Percentiles rank a stretch among this genome's conserved stretches.
phyloP scores from a whole-genome alignment of 2,888 invertebrate species.

The Coleophora deauratella region DNA sequence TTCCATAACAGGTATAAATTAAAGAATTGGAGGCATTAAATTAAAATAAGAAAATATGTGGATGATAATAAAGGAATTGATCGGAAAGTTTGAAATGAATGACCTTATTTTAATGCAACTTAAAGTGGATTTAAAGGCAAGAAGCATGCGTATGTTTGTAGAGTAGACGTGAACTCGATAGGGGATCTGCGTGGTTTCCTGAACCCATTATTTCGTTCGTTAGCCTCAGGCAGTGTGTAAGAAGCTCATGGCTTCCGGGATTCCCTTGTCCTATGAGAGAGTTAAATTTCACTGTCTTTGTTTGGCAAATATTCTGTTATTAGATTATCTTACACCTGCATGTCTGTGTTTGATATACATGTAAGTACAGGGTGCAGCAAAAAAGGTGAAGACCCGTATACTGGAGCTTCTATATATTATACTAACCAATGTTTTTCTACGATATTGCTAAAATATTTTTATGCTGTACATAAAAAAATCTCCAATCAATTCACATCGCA shows the following conservation, averaged over 20 bases:
- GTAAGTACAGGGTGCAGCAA: no score
- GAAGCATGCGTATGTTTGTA: constrained; percentile 77
- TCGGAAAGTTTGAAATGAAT: constrained; percentile 25
- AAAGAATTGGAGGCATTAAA: constrained; percentile 56
- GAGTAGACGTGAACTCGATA: constrained; percentile 38
- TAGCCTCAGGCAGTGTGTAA: constrained; percentile 18
- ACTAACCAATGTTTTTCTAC: no score
- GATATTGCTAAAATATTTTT: no score
- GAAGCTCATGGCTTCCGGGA: constrained; percentile 19
- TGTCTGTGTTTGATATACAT: no score
- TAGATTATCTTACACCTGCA: no score
- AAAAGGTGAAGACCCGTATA: no score
- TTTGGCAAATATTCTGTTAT: no score
- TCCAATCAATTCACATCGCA: no score
- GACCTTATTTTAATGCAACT: constrained; percentile 71
- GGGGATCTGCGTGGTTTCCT: constrained; percentile 52
- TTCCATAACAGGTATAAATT: constrained; percentile 90
- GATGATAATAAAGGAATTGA: constrained; percentile 27
- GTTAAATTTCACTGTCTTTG: constrained; percentile 17
- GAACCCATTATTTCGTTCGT: constrained; percentile 21
- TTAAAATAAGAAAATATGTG: constrained; percentile 56
- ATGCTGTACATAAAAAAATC: no score
- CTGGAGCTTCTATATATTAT: no score
- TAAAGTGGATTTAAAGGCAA: constrained; percentile 70
- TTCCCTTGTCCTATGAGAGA: constrained; percentile 20